These are phyloP conservation scores for Synodontis membranacea DNA, from an alignment of 2,113 vertebrate species.

Conservation along the genomic window DNA sequence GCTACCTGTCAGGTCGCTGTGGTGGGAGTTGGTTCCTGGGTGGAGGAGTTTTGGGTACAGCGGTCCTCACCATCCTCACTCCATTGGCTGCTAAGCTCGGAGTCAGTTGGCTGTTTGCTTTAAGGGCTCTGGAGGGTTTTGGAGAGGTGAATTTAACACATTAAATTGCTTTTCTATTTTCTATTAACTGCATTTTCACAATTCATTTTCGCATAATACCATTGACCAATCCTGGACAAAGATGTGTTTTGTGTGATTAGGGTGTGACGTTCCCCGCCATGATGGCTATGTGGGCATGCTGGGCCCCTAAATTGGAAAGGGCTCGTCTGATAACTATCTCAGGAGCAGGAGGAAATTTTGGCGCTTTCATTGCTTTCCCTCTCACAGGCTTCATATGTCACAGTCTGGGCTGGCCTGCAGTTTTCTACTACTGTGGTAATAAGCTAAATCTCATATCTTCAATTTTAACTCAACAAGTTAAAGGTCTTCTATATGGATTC, in stretches of 20 bases:
- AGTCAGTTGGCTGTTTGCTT: constrained; percentile 68
- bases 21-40: constrained; percentile 78
- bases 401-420: constrained; percentile 78
- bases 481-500: too few species aligned
- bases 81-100: constrained; percentile 75
- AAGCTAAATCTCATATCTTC: background rate
- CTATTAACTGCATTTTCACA: background rate
- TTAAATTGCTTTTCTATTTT: background rate
- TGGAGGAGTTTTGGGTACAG: constrained; percentile 75
- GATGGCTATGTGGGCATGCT: constrained; percentile 81
- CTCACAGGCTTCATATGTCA: constrained; percentile 78
- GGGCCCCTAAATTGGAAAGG: constrained; percentile 81
- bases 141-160: constrained; percentile 70
- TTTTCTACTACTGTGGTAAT: constrained; percentile 84
- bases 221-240: too few species aligned
- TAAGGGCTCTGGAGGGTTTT: constrained; percentile 71
- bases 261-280: constrained; percentile 76
- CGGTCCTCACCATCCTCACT: constrained; percentile 76
- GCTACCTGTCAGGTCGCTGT: constrained; percentile 78
- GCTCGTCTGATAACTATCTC: constrained; percentile 75
- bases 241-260: constrained; percentile 56
- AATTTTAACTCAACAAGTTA: background rate
- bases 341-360: constrained; percentile 74
- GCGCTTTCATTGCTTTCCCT: constrained; percentile 78
- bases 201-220: background rate